phyloP scores from a whole-genome alignment of 2,113 vertebrate species.

The Boleophthalmus pectinirostris region DNA sequence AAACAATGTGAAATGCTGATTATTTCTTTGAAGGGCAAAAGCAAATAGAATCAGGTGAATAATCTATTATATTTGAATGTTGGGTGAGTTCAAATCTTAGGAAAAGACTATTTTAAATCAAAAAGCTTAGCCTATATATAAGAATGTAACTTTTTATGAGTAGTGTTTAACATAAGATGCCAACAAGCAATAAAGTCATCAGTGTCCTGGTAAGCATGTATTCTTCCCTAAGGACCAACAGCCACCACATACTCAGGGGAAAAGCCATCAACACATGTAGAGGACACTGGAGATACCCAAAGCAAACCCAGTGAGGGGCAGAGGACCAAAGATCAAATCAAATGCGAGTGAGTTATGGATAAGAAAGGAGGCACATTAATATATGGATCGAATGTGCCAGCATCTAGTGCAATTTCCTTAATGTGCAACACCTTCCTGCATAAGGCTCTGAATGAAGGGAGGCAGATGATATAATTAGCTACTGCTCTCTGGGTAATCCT shows the following conservation, averaged over 20 bases:
- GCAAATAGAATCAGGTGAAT: too few species aligned
- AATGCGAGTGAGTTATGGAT: conserved; percentile 9
- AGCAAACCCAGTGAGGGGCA: neutral
- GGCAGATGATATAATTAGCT: conserved; percentile 58
- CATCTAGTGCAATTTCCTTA: neutral
- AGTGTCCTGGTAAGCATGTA: neutral
- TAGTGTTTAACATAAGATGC: too few species aligned
- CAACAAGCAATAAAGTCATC: too few species aligned
- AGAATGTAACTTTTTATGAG: too few species aligned
- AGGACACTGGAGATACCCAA: neutral
- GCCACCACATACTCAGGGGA: conserved; percentile 4
- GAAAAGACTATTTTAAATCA: too few species aligned
- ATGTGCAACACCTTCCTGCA: conserved; percentile 14
- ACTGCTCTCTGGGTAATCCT: conserved; percentile 55
- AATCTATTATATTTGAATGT: too few species aligned
- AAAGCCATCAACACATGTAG: conserved; percentile 11
- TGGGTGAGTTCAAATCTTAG: too few species aligned
- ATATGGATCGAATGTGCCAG: conserved; percentile 2
- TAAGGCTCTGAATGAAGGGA: conserved; percentile 24
- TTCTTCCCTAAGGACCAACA: conserved; percentile 6
- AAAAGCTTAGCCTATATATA: too few species aligned
- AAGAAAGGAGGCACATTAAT: conserved; percentile 9
- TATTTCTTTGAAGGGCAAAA: conserved; percentile 30
- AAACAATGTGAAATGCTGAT: conserved; percentile 24
- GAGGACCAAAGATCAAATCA: conserved; percentile 8